Base-by-base conservation (phyloP, 2,888 invertebrate species). In the Prosopocoilus inquinatus region DNA sequence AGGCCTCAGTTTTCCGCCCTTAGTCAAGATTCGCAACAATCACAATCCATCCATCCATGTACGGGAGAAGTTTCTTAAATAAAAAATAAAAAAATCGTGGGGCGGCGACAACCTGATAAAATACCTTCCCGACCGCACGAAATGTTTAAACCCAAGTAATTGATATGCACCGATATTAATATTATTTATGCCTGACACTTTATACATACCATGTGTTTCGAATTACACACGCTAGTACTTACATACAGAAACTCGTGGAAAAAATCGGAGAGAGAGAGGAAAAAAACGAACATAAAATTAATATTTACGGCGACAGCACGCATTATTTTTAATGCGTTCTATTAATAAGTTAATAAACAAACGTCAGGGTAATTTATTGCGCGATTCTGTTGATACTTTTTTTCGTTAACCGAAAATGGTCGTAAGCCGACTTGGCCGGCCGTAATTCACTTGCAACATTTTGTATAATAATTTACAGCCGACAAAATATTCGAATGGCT, bases 271-370 rank as follows among this genome's bases (percentile, higher is more conserved):
- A 11, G 11, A 38, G 15, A n/a, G 15, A 53, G 34, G 45, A 45
- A 43, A n/a, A 46, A 44, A 46, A 59, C 28, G 53, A 20, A 46
- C 20, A 55, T 50, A 57, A 59, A 59, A 57, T 59, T 62, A 58
- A 62, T 62, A 62, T 62, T 62, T 62, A 62, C 48, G 59, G 54
- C 46, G 59, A 59, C 62, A 58, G 47, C n/a, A 49, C 49, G 56
- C 58, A 54, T 58, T 59, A 62, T 56, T 58, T 59, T 59, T 59
- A 61, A 59, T 54, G 54, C 55, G 57, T 58, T 58, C 59, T 62
- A 62, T 62, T 62, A 62, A 59, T 62, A 59, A 62, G 56, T 59
- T 59, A 57, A 61, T 61, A 59, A 54, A 59, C 48, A 48, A 55
- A 58, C 51, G 62, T 59, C 62, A 58, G 50, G 52, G 56, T 58